Percentiles rank a stretch among this genome's conserved stretches.
These are phyloP conservation scores for Tupaia chinensis DNA, from an alignment of 2,113 vertebrate genomes.

Conservation along the genomic window DNA sequence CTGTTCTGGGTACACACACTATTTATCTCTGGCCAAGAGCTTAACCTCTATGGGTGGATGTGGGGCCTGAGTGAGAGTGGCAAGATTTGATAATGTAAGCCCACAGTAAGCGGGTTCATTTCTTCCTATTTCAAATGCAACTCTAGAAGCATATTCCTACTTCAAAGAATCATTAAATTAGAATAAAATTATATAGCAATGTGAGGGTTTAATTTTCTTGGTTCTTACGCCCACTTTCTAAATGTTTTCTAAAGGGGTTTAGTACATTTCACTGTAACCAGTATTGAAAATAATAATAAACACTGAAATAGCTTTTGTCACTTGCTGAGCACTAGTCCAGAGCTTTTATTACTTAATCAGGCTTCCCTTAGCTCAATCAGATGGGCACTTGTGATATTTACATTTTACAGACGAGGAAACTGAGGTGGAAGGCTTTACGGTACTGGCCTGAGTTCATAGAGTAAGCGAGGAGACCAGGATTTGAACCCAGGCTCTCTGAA, in stretches of 20 bases:
- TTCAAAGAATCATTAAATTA: neutral
- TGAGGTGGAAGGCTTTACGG: neutral
- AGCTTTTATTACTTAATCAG: neutral
- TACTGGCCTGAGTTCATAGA: neutral
- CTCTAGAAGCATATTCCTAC: neutral
- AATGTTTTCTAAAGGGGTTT: neutral
- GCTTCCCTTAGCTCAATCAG: neutral
- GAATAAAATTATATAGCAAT: neutral
- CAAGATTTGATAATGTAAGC: neutral
- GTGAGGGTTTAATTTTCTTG: neutral
- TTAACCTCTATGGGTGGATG: fast-evolving
- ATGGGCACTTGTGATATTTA: fast-evolving
- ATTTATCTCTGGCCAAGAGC: neutral
- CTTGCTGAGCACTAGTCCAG: too few species aligned
- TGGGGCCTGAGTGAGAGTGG: neutral
- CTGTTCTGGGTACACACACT: neutral
- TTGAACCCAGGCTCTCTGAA: neutral
- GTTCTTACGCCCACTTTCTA: neutral
- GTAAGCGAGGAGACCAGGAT: neutral
- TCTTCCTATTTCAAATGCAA: neutral
- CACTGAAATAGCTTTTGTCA: fast-evolving
- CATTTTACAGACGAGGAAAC: neutral
- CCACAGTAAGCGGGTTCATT: neutral
- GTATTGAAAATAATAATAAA: neutral
- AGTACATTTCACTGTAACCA: fast-evolving